Base-by-base conservation (phyloP, 2,113 vertebrate species). In the Aphelocoma coerulescens region DNA sequence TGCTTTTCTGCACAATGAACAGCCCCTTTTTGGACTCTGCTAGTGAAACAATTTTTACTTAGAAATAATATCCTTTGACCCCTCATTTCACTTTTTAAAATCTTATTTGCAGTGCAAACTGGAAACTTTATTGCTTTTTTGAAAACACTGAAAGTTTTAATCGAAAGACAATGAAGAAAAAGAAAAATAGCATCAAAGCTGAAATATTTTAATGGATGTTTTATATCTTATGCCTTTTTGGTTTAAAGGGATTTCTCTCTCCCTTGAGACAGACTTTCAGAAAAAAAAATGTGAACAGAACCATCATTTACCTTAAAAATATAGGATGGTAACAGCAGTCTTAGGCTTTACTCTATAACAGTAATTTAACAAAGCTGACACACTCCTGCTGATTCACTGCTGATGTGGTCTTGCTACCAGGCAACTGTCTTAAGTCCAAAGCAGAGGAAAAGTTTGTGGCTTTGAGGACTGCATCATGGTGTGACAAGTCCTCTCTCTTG, bases 301-400 rank as follows among this genome's bases (percentile, higher is more conserved):
- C 37, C 39, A 11, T 85, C 78, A 82, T 63, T 97, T 94, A 94
- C 77, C 58, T 88, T 82, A 88, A 95, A 95, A 93, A 91, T 85
- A 82, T 28, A 79, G 81, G 48, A 83, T 73, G 27, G 74, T 68
- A 95, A 83, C 58, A 89, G 62, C 81, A 91, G 65, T 91, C 69
- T 89, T 85, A 76, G 54, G 46, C 71, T 92, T 91, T 89, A 71
- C 61, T 89, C 35, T 91, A 91, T 72, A 85, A 82, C 63, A 90
- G 71, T 95, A 91, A 96, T 93, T 93, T 95, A 79, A 59, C 46
- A 90, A 93, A 93, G 92, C 41, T 77, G 92, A 80, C 75, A 76
- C n/a, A 88, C 26, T 87, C 69, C 74, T 79, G 58, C 87, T 91
- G 93, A 95, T 91, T 95, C 69, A 63, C 66, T 89, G 48, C 44